Evolutionary conservation across 1,140 invertebrate genomes (phyloP).

Genomic region (Condylostylus longicornis): DNA sequence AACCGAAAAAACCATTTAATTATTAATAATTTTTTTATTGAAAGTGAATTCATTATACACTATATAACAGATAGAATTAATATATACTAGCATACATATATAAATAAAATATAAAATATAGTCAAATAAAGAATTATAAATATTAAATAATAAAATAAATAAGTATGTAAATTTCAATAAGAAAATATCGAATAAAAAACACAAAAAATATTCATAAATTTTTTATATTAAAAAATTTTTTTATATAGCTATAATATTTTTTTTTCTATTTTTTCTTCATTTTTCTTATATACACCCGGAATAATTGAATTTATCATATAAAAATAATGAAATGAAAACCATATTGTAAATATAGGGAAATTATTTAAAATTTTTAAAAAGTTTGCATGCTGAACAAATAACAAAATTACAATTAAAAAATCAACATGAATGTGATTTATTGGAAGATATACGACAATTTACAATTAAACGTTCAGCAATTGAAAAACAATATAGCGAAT

Average conservation of each 20-base stretch:
- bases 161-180: too few species aligned
- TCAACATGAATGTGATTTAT: constrained; percentile 86
- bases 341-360: constrained; percentile 49
- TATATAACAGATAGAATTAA: too few species aligned
- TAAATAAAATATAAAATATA: too few species aligned
- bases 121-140: too few species aligned
- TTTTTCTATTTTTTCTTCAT: neutral
- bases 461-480: constrained; percentile 80
- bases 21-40: too few species aligned
- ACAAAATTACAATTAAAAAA: constrained; percentile 85
- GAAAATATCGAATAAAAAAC: too few species aligned
- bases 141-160: too few species aligned
- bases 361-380: constrained; percentile 77
- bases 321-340: neutral
- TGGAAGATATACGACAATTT: constrained; percentile 87
- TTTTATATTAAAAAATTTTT: neutral
- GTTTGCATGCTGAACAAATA: constrained; percentile 81
- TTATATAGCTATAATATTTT: neutral
- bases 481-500: constrained; percentile 90
- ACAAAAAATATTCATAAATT: too few species aligned
- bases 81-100: too few species aligned
- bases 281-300: neutral
- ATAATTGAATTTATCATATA: neutral
- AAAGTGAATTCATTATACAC: too few species aligned
- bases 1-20: too few species aligned